These are phyloP conservation scores for Neria commutata DNA, from an alignment of 2,888 invertebrate species.

Conservation along the genomic window DNA sequence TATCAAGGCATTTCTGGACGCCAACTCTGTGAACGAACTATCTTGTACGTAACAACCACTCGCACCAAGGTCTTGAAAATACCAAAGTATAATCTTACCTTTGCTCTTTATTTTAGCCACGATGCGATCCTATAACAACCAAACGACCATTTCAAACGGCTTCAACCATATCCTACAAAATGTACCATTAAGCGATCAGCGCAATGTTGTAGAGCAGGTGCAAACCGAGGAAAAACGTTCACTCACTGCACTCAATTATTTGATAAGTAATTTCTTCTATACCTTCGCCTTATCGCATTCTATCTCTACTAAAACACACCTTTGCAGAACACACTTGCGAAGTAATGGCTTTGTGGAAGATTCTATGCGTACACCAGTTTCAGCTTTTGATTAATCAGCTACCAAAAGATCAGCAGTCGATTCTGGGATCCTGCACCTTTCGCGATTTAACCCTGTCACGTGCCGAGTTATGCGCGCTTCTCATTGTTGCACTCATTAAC, in stretches of 20 bases:
- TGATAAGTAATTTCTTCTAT: slow-evolving; percentile 71
- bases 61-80: too few species aligned
- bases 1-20: slow-evolving; percentile 75
- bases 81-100: neutral
- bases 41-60: slow-evolving; percentile 44
- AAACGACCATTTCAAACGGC: slow-evolving; percentile 42
- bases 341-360: slow-evolving; percentile 90
- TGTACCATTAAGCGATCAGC: slow-evolving; percentile 46
- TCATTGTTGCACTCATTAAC: slow-evolving; percentile 86
- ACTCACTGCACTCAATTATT: slow-evolving; percentile 75
- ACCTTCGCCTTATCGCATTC: too few species aligned
- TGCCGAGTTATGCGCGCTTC: slow-evolving; percentile 69
- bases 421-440: slow-evolving; percentile 69
- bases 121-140: slow-evolving; percentile 40
- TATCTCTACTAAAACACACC: too few species aligned
- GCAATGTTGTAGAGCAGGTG: slow-evolving; percentile 62
- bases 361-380: slow-evolving; percentile 90
- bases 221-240: slow-evolving; percentile 76
- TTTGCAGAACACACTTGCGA: slow-evolving; percentile 78
- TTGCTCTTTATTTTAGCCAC: slow-evolving; percentile 35
- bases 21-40: slow-evolving; percentile 65
- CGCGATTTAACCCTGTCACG: slow-evolving; percentile 64
- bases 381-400: slow-evolving; percentile 76
- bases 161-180: slow-evolving; percentile 42
- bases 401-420: slow-evolving; percentile 70